These are phyloP conservation scores for Buphagus erythrorhynchus DNA, from an alignment of 2,797 vertebrate genomes.

Conservation along the genomic window DNA sequence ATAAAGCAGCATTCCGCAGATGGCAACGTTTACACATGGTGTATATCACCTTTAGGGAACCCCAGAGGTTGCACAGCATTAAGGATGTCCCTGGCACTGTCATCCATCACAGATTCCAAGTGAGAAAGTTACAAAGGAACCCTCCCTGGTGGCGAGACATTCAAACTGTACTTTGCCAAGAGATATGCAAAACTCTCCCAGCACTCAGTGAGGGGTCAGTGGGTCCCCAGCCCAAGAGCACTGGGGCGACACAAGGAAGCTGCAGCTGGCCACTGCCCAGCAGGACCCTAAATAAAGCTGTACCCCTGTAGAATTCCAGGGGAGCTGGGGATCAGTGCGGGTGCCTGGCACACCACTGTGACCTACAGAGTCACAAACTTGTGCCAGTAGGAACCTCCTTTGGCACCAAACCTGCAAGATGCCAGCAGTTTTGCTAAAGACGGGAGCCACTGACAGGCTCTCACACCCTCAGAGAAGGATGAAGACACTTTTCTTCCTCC, in stretches of 20 bases:
- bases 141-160: accelerated
- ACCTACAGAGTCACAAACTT: accelerated
- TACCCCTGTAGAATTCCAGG: accelerated
- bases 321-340: neutral
- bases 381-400: neutral
- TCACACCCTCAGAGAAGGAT: neutral
- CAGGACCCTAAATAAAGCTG: neutral
- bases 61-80: neutral
- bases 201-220: accelerated
- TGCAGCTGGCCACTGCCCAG: neutral
- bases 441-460: neutral
- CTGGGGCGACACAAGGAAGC: neutral
- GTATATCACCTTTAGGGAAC: conserved; percentile 8
- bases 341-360: accelerated
- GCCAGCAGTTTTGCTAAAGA: neutral
- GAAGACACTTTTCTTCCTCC: neutral
- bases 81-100: neutral
- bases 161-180: neutral
- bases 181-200: neutral
- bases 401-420: neutral
- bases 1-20: conserved; percentile 37
- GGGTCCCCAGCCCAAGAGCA: neutral
- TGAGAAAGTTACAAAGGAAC: neutral
- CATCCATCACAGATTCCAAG: neutral
- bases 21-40: conserved; percentile 5